Percentiles rank a stretch among this genome's conserved stretches.
These are phyloP conservation scores for Hafferia zeledoni DNA, from an alignment of 2,797 vertebrate genomes.

Conservation along the genomic window DNA sequence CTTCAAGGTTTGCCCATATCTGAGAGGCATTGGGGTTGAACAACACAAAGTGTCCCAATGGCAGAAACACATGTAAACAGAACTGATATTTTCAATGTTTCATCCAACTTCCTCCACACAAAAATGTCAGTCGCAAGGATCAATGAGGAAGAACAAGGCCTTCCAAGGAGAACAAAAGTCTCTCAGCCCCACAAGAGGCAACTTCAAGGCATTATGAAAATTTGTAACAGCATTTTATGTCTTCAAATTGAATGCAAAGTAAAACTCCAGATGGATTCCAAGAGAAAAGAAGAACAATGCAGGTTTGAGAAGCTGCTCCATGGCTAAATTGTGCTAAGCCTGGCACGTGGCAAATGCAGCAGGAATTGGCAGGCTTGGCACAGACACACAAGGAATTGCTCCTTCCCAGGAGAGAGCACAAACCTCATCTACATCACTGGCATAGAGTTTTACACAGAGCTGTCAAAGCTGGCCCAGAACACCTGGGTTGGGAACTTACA, in stretches of 20 bases:
- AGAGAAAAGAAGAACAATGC: background rate
- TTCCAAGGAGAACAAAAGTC: slow-evolving; percentile 29
- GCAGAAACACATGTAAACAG: background rate
- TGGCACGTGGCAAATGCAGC: background rate
- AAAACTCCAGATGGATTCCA: background rate
- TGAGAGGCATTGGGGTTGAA: background rate
- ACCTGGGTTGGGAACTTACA: background rate
- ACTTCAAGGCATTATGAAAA: background rate
- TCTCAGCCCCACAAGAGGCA: background rate
- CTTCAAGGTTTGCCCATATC: background rate
- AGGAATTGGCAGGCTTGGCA: background rate
- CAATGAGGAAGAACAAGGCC: background rate
- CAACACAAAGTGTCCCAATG: background rate
- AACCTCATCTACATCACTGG: background rate
- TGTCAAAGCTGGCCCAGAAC: background rate
- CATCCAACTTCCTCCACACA: background rate
- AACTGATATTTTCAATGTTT: background rate
- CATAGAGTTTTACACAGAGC: background rate
- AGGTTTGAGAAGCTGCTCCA: background rate
- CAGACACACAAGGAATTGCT: background rate
- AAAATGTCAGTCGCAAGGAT: background rate
- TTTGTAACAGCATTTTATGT: slow-evolving; percentile 27
- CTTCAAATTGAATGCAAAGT: slow-evolving; percentile 23
- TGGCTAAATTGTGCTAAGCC: background rate
- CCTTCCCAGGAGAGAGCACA: background rate